Conservation (phyloP, 2,888 invertebrate genomes). For the Nemoura dubitans region DNA sequence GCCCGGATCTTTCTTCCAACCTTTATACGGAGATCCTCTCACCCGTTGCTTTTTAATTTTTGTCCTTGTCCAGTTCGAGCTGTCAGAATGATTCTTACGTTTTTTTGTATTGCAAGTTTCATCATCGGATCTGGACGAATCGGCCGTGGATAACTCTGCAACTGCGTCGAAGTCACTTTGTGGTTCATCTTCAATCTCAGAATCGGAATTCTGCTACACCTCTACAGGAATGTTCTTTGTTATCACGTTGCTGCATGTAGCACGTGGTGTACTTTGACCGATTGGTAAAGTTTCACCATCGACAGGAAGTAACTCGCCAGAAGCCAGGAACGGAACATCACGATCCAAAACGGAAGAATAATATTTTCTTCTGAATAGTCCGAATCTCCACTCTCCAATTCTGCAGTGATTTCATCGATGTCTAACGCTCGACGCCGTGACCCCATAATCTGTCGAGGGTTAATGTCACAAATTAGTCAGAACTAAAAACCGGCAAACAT, state of each 20-base stretch:
- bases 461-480: background rate
- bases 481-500: background rate
- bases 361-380: conserved; percentile 28
- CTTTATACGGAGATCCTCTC: background rate
- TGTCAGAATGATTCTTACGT: background rate
- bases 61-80: background rate
- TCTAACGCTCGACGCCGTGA: background rate
- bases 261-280: background rate
- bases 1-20: background rate
- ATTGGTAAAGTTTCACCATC: background rate
- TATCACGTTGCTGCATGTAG: background rate
- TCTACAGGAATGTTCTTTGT: too few relatives aligned
- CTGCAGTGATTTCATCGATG: background rate
- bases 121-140: background rate
- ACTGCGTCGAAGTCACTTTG: background rate
- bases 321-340: background rate
- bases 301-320: background rate
- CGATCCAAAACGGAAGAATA: background rate
- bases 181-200: background rate
- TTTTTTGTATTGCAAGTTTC: background rate
- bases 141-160: too few relatives aligned
- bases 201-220: too few relatives aligned
- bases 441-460: background rate
- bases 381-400: conserved; percentile 31
- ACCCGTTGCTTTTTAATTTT: too few relatives aligned